Conservation (phyloP, 2,888 invertebrate species). For the Tipula confusa region DNA sequence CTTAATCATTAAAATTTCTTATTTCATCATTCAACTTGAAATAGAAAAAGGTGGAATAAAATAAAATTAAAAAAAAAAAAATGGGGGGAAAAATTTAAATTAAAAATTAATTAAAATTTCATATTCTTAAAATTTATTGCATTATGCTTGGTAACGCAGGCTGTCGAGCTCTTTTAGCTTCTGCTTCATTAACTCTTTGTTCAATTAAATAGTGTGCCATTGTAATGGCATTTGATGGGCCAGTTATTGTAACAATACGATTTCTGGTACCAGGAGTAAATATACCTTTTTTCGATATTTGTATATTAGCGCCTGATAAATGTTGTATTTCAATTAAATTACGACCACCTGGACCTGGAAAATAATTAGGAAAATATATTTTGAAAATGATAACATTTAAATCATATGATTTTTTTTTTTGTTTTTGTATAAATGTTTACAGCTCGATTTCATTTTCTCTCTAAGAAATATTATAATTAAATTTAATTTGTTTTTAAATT, state of each 20-base stretch:
- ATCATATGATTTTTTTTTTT: background rate
- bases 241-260: constrained; percentile 94
- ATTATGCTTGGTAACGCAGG: constrained; percentile 58
- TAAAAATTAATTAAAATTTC: constrained; percentile 3
- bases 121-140: constrained; percentile 34
- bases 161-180: constrained; percentile 89
- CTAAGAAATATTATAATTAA: background rate
- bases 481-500: background rate
- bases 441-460: constrained; percentile 25
- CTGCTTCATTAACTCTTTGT: constrained; percentile 94
- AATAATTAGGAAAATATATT: constrained; percentile 31
- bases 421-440: constrained; percentile 21
- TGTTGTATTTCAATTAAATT: constrained; percentile 96
- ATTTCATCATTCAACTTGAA: background rate
- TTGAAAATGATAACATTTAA: constrained; percentile 1
- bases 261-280: constrained; percentile 96
- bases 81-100: background rate
- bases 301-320: constrained; percentile 94
- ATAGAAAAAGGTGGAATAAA: background rate
- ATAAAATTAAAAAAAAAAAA: constrained; percentile 4
- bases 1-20: constrained; percentile 12
- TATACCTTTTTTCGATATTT: constrained; percentile 97
- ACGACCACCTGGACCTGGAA: constrained; percentile 84
- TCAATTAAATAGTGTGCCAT: constrained; percentile 94
- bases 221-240: constrained; percentile 80